Evolutionary conservation across 2,797 vertebrate genomes (phyloP), one percentile per base, ranked within the genome.

Genomic region (Limosa lapponica): DNA sequence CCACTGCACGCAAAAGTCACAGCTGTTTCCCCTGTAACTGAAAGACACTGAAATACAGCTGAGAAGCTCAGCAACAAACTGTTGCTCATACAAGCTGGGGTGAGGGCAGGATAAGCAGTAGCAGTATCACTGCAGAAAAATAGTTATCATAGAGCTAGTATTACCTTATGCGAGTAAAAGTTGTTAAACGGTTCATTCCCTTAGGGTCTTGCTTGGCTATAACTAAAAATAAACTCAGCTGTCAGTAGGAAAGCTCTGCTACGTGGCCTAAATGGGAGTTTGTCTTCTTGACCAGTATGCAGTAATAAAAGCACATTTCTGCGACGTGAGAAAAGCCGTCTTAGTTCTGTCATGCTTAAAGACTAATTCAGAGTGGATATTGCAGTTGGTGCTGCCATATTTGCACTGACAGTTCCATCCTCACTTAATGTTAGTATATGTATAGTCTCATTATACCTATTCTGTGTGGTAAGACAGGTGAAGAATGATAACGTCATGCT

Each of bases 401-500:
- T 92, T 82, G 11, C 11, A 19, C 9, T 54, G 66, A 67, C 22
- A 44, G 36, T 52, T 94, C 51, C 55, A 82, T 58, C 17, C 43
- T 91, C 64, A 16, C 51, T 62, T 73, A 71, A n/a, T 48, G 51
- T 13, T 86, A 58, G 19, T 20, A 5, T 34, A 49, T 4, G 13
- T 43, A 10, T 27, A 72, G 36, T 69, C 28, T 91, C 25, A 19
- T 83, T 75, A 44, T 11, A 69, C 24, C 44, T 37, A 4, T 52
- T 65, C 37, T 58, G 32, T 58, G 36, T 62, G 46, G 16, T 65
- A 61, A 78, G 3, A 58, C 22, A 71, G 36, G 80, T 67, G 73
- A 94, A 55, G 57, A 86, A 91, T 39, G 37, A 43, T 71, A 72
- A 66, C 32, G 22, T 73, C 61, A 84, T 73, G 28, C 27, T 72